A percentile compares a stretch with the other conserved stretches of the same genome.
Evolutionary conservation across 2,113 vertebrate species (phyloP).

Genomic region (Gobius niger): DNA sequence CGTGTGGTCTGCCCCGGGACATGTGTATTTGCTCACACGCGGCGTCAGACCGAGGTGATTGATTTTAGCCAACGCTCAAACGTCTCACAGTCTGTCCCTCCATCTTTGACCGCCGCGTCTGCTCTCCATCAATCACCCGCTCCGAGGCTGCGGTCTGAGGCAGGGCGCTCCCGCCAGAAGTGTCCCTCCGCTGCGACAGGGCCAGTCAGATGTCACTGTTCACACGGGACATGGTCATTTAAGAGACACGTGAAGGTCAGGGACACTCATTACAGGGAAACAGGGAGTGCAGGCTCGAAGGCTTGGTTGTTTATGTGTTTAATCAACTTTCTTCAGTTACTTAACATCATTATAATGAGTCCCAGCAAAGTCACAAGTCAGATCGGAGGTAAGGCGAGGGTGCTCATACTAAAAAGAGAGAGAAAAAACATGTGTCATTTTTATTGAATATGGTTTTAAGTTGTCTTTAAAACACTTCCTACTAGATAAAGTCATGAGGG

Average conservation of each 20-base stretch:
- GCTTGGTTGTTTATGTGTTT: too few species aligned
- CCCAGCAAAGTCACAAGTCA: too few species aligned
- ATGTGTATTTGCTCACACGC: constrained; percentile 44
- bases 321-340: too few species aligned
- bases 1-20: neutral
- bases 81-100: constrained; percentile 26
- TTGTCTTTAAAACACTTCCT: too few species aligned
- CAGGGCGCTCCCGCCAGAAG: constrained; percentile 24
- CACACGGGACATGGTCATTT: constrained; percentile 4
- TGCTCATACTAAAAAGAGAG: too few species aligned
- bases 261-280: neutral
- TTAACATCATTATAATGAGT: too few species aligned
- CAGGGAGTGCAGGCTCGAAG: too few species aligned
- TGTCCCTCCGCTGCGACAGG: constrained; percentile 2
- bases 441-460: too few species aligned
- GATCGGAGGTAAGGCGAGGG: too few species aligned
- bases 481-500: too few species aligned
- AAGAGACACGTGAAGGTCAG: constrained; percentile 15
- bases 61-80: constrained; percentile 53
- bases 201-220: constrained; percentile 8
- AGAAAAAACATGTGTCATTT: too few species aligned
- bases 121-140: constrained; percentile 48
- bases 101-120: constrained; percentile 23
- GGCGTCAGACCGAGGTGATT: constrained; percentile 31
- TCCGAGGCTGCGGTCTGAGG: constrained; percentile 18